Base-by-base conservation (phyloP, 2,888 invertebrate genomes). In the Tryphoninae sp. region DNA sequence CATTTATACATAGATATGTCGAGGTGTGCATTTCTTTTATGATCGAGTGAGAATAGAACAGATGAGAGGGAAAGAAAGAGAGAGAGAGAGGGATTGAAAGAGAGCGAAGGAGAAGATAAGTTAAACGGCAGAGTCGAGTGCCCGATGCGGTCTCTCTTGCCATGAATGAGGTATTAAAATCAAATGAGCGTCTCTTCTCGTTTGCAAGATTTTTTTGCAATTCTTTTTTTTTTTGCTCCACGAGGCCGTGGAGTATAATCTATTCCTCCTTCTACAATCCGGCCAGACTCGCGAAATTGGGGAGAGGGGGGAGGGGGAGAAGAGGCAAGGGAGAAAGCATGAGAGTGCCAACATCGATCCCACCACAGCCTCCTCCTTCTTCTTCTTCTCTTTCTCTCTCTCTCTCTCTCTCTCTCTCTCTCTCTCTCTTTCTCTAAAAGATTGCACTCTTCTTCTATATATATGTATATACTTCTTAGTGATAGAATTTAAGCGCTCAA, bases 161-260 rank as follows among this genome's bases (percentile, higher is more conserved):
- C 73, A 83, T 81, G 78, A 79, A 74, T 83, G 74, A 64, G 75
- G 78, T 73, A 82, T 83, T 82, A 78, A 77, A 82, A 83, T 72
- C 79, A 79, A 82, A 78, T 79, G 76, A 80, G 71, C 71, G 67
- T 72, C 71, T 68, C 23, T 16, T 40, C 68, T 55, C 71, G 74
- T 83, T 82, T 76, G 55, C 78, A 61, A 59, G 75, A 65, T 19
- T 68, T 75, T 68, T 42, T 58, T 23, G 23, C 45, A 13, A 49
- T 68, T 23, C 8, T 42, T 74, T 71, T 71, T 74, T 71, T 71
- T 71, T 68, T 59, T 45, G 71, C 19, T 9, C 71, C 58, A 19
- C 67, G 59, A 51, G 22, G 7, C 19, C 55, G 53, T 33, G 69
- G 13, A 45, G 13, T 49, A 82, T 78, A 78, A 78, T 78, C 74